These are phyloP conservation scores for Eospalax fontanierii DNA, from an alignment of 2,797 vertebrate genomes.

Conservation along the genomic window DNA sequence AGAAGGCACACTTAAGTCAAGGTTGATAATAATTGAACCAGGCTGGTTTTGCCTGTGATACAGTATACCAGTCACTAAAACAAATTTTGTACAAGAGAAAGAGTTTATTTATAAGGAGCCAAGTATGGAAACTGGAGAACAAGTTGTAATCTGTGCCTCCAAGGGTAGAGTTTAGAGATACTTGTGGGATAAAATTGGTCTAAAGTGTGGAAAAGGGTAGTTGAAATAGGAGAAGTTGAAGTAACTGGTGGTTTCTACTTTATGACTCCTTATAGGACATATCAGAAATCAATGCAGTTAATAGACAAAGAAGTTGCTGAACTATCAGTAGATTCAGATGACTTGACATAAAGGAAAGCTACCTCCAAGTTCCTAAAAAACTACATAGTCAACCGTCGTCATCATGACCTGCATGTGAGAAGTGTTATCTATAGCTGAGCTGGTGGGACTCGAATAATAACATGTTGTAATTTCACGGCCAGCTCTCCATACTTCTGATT, in stretches of 20 bases:
- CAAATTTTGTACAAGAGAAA: not conserved
- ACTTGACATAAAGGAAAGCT: not conserved
- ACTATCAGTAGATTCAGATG: not conserved
- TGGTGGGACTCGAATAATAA: not conserved
- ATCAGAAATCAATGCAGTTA: not conserved
- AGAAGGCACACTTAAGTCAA: constrained; percentile 46
- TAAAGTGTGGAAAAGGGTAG: not conserved
- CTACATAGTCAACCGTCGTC: not conserved
- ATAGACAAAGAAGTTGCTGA: not conserved
- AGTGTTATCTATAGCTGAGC: not conserved
- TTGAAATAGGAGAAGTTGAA: not conserved
- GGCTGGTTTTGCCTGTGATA: not conserved
- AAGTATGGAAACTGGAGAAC: not conserved
- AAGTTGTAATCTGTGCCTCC: not conserved
- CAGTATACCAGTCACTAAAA: not conserved
- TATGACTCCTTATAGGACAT: not conserved
- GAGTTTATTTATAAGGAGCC: not conserved
- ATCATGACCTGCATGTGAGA: not conserved
- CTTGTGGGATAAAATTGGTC: not conserved
- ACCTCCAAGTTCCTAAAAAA: not conserved
- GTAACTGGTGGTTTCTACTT: not conserved
- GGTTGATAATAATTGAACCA: not conserved
- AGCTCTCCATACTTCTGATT: not conserved
- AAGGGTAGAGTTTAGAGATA: not conserved
- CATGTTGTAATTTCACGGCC: not conserved